phyloP scores from a whole-genome alignment of 2,797 vertebrate species.

The Corythornis leucogaster region DNA sequence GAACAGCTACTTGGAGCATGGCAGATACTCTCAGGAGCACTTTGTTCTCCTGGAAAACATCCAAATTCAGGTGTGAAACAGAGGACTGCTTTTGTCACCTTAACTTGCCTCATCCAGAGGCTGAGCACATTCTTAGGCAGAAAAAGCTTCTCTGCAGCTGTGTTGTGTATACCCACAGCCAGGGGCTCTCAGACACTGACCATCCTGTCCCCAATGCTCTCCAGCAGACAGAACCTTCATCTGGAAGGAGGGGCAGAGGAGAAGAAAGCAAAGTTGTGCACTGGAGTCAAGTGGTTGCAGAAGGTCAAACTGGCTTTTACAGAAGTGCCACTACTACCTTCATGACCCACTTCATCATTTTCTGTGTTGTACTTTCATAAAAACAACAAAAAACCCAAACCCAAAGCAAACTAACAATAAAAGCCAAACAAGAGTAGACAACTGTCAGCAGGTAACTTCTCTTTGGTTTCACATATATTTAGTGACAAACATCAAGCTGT shows the following conservation, averaged over 20 bases:
- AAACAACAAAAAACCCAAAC: neutral
- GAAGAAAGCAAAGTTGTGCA: neutral
- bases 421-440: neutral
- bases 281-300: neutral
- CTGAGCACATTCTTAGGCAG: neutral
- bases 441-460: neutral
- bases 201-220: neutral
- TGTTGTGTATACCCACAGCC: neutral
- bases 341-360: neutral
- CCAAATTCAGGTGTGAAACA: neutral
- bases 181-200: neutral
- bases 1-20: neutral
- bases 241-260: neutral
- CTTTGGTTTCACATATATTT: neutral
- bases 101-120: neutral
- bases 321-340: neutral
- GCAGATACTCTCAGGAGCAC: neutral
- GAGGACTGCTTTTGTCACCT: neutral
- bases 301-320: neutral
- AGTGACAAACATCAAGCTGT: neutral
- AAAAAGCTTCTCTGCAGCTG: neutral
- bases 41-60: neutral
- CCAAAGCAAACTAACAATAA: neutral
- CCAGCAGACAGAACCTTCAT: neutral
- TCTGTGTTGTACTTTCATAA: neutral